Base-by-base conservation (phyloP, 2,888 invertebrate species). In the Pristionchus arcanus region DNA sequence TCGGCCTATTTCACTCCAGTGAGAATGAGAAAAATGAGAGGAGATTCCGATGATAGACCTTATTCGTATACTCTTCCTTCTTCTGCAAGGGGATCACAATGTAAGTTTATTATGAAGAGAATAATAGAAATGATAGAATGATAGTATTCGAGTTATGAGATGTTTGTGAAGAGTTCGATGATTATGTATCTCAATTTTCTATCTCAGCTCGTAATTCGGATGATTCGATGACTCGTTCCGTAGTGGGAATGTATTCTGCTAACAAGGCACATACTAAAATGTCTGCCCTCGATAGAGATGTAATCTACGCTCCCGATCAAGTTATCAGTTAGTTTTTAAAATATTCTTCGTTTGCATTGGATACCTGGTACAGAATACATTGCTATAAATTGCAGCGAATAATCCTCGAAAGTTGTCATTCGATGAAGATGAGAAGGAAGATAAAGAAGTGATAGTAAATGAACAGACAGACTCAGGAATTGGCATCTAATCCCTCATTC, bases 1-100 rank as follows among this genome's bases (percentile, higher is more conserved):
- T 89, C 89, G 5, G 59, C 83, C n/a, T 89, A 89, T 25, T 81
- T 83, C 66, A 59, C 89, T 59, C 42, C 81, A 19, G 66, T 89
- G n/a, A 42, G 89, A 81, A 83, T 89, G 81, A 77, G 89, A 34
- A 88, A 88, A n/a, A 59, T 53, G n/a, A 59, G 88, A 74, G 89
- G 25, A 13, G 74, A 42, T 21, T 34, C 37, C n/a, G 77, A 42
- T 1, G 83, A 83, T 25, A 34, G 89, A 31, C 89, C 89, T 11
- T 89, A 83, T 49, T 89, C 89, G 3, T 89, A 89, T 34, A 89
- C 89, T 31, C 83, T 89, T 28, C 89, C 89, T 21, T 89, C 89
- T 15, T 83, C 89, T 81, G 89, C 81, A 21, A 89, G 89, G 63
- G n/a, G n/a, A 89, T 63, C 74, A 31, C 74, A 74, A n/a, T 85